phyloP scores from a whole-genome alignment of 2,888 invertebrate species.

The Nyleta sp. region DNA sequence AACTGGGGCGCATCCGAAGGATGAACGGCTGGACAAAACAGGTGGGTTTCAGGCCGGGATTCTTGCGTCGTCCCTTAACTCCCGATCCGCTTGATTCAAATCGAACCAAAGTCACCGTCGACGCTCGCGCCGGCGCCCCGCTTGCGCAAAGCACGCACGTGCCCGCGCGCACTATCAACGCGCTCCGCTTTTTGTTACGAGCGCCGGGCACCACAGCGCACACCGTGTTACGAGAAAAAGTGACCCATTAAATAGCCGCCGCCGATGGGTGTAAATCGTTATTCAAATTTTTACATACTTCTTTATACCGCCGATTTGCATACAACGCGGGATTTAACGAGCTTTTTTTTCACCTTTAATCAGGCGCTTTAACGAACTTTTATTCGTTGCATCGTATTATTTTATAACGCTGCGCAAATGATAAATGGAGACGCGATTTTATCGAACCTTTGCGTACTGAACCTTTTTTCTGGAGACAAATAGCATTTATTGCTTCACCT shows the following conservation, averaged over 20 bases:
- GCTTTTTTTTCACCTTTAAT: constrained; percentile 32
- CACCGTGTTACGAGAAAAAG: constrained; percentile 33
- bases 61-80: constrained; percentile 68
- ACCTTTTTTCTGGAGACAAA: too few species aligned
- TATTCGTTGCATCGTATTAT: constrained; percentile 25
- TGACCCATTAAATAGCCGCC: constrained; percentile 48
- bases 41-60: constrained; percentile 78
- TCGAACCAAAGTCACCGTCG: constrained; percentile 51
- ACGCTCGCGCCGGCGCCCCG: constrained; percentile 58
- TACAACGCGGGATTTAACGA: constrained; percentile 41
- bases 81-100: constrained; percentile 61
- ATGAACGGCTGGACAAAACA: constrained; percentile 80
- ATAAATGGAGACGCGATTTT: constrained; percentile 28
- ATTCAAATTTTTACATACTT: constrained; percentile 46
- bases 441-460: background rate
- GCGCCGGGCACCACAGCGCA: constrained; percentile 1
- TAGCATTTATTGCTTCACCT: too few species aligned
- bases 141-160: constrained; percentile 38
- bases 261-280: constrained; percentile 39
- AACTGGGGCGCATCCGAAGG: constrained; percentile 80
- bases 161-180: constrained; percentile 52
- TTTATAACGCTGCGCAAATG: constrained; percentile 23
- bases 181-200: constrained; percentile 6
- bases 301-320: constrained; percentile 42
- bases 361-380: constrained; percentile 45